A percentile compares a stretch with the other conserved stretches of the same genome.
These are phyloP conservation scores for Ondatra zibethicus DNA, from an alignment of 2,113 vertebrate species.

Conservation along the genomic window DNA sequence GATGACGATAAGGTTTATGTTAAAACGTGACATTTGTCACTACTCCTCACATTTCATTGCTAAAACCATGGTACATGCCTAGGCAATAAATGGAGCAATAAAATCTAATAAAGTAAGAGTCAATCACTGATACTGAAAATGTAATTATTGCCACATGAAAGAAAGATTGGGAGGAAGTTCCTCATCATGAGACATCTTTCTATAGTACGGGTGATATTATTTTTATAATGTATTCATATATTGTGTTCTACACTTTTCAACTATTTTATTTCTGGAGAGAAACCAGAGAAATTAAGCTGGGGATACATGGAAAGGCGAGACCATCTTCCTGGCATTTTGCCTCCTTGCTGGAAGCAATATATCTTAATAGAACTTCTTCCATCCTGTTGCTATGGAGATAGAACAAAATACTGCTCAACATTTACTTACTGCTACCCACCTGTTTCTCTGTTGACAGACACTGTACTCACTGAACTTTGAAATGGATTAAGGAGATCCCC, in stretches of 20 bases:
- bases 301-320: background rate
- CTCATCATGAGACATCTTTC: background rate
- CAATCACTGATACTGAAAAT: background rate
- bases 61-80: background rate
- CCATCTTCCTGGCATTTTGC: background rate
- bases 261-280: background rate
- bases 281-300: background rate
- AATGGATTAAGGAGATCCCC: slow-evolving; percentile 1
- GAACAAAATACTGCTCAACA: slow-evolving; percentile 61
- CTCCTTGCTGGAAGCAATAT: slow-evolving; percentile 34
- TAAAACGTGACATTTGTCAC: background rate
- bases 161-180: background rate
- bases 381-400: slow-evolving; percentile 65
- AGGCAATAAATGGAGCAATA: background rate
- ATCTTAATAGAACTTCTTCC: slow-evolving; percentile 49
- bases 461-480: slow-evolving; percentile 12
- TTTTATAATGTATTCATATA: background rate
- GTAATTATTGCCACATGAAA: background rate
- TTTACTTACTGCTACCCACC: slow-evolving; percentile 59
- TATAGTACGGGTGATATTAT: background rate
- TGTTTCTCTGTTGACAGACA: slow-evolving; percentile 62
- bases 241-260: background rate
- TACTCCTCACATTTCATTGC: background rate
- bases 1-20: background rate
- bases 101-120: background rate